Conservation (phyloP, 2,797 vertebrate species). For the Merluccius polli region DNA sequence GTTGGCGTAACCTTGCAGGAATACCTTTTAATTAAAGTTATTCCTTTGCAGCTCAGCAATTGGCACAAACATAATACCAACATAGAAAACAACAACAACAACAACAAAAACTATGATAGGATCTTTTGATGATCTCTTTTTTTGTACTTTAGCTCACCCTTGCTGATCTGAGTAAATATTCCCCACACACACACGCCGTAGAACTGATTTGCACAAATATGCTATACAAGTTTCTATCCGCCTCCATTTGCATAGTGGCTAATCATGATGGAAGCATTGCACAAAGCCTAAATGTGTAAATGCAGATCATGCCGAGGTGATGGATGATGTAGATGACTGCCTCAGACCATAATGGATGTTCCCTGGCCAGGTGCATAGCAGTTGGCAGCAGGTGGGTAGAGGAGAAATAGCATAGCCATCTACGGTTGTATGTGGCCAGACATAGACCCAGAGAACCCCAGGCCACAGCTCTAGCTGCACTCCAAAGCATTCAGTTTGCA, state of each 20-base stretch:
- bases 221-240: constrained; percentile 35
- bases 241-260: constrained; percentile 43
- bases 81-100: neutral
- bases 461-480: neutral
- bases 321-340: constrained; percentile 57
- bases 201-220: constrained; percentile 20
- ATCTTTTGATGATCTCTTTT: no score
- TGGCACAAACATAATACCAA: neutral
- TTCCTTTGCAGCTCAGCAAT: neutral
- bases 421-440: constrained; percentile 23
- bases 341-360: constrained; percentile 57
- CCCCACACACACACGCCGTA: constrained; percentile 35
- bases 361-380: constrained; percentile 45
- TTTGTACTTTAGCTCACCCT: neutral
- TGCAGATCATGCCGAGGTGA: constrained; percentile 57
- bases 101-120: neutral
- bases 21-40: constrained; percentile 8
- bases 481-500: neutral
- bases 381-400: constrained; percentile 51
- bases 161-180: constrained; percentile 34
- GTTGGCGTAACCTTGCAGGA: neutral
- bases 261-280: constrained; percentile 45
- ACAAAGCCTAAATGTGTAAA: constrained; percentile 48
- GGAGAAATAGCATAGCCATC: constrained; percentile 44
- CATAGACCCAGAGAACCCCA: neutral